Evolutionary conservation across 2,797 vertebrate genomes (phyloP).

Genomic region (Rhinoraja longicauda): DNA sequence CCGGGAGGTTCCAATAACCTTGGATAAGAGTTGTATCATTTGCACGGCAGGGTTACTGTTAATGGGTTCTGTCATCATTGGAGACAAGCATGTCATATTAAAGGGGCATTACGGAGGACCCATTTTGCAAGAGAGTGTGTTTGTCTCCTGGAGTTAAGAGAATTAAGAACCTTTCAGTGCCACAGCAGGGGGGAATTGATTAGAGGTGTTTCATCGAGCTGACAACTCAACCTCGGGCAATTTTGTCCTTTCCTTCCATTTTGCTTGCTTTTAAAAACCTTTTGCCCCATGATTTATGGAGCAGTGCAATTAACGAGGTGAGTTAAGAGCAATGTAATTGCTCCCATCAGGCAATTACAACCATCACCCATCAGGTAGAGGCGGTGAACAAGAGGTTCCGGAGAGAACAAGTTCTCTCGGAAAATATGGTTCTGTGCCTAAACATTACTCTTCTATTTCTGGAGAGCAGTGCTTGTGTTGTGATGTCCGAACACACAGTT

Average conservation of each 20-base stretch:
- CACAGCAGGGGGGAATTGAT: background rate
- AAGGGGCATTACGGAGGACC: constrained; percentile 4
- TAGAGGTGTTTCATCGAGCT: constrained; percentile 18
- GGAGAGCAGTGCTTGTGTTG: background rate
- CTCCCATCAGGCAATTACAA: background rate
- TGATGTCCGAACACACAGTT: background rate
- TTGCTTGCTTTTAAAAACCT: constrained; percentile 12
- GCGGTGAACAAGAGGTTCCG: background rate
- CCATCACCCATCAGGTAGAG: background rate
- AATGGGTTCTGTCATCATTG: constrained; percentile 10
- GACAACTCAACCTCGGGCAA: background rate
- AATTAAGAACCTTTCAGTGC: constrained; percentile 16
- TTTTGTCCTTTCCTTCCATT: background rate
- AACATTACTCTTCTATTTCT: background rate
- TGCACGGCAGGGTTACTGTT: background rate
- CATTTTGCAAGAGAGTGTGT: background rate
- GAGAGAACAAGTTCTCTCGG: background rate
- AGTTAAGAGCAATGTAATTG: constrained; percentile 24
- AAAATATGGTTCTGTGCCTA: background rate
- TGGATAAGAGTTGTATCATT: background rate
- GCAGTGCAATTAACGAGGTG: background rate
- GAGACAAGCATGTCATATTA: background rate
- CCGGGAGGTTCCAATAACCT: background rate
- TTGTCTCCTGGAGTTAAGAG: background rate
- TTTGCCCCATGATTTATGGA: constrained; percentile 1